phyloP scores from a whole-genome alignment of 2,888 invertebrate species.

The Acleris literana region DNA sequence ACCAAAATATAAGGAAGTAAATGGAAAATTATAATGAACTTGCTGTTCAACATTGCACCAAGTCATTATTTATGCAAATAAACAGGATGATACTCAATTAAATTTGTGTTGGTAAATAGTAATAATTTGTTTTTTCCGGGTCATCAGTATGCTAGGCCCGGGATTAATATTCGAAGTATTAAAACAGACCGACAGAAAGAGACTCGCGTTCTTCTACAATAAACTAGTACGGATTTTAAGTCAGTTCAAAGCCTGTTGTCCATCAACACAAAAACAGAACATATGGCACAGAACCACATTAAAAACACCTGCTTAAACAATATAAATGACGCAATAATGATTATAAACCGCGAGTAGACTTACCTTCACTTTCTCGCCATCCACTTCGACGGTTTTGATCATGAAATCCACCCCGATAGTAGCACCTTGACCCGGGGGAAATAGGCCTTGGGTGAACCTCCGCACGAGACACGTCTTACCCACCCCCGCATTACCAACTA shows the following conservation, averaged over 20 bases:
- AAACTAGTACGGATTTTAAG: no score
- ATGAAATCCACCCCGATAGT: constrained; percentile 99
- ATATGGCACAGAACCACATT: constrained; percentile 35
- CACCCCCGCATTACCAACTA: constrained; percentile 99
- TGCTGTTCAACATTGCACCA: no score
- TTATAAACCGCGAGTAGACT: constrained; percentile 50
- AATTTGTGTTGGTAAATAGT: no score
- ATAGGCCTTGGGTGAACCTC: constrained; percentile 98
- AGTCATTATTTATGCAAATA: no score
- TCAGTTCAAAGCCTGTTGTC: constrained; percentile 15
- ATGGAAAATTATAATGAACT: no score
- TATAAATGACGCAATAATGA: constrained; percentile 55
- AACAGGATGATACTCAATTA: no score
- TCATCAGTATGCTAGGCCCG: no score
- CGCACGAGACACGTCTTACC: constrained; percentile 99
- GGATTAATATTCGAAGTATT: no score
- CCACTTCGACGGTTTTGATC: constrained; percentile 99
- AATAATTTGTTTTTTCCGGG: no score
- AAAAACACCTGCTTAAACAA: constrained; percentile 35
- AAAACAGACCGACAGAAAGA: neutral
- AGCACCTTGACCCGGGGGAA: constrained; percentile 99
- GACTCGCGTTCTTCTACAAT: no score
- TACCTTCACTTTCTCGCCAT: constrained; percentile 97
- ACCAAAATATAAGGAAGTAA: no score
- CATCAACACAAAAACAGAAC: constrained; percentile 36